Percentiles rank a stretch among this genome's conserved stretches.
These are phyloP conservation scores for Venturia canescens DNA, from an alignment of 1,140 invertebrate genomes.

Conservation along the genomic window DNA sequence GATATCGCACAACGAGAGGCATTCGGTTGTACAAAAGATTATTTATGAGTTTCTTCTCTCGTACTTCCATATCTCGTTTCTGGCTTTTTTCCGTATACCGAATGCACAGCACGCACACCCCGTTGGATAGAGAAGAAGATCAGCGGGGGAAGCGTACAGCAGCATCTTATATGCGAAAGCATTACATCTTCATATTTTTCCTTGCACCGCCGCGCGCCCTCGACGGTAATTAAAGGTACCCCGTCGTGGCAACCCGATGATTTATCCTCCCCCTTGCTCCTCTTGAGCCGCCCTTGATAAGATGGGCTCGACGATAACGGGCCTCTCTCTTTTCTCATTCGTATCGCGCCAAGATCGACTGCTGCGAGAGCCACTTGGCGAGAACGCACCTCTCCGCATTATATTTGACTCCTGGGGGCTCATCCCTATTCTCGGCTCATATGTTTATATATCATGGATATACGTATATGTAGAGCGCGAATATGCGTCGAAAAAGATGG, in stretches of 20 bases:
- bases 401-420: slow-evolving; percentile 38
- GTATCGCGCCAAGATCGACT: slow-evolving; percentile 42
- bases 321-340: slow-evolving; percentile 50
- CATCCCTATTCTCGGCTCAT: neutral
- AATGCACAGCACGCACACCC: slow-evolving; percentile 35
- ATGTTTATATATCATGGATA: neutral
- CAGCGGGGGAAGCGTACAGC: slow-evolving; percentile 20
- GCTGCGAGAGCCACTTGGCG: slow-evolving; percentile 28
- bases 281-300: slow-evolving; percentile 60
- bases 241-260: slow-evolving; percentile 63
- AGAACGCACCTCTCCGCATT: slow-evolving; percentile 24
- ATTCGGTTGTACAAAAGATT: slow-evolving; percentile 65
- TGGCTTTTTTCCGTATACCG: slow-evolving; percentile 15
- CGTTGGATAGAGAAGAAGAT: slow-evolving; percentile 19
- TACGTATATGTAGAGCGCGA: neutral
- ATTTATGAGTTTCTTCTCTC: slow-evolving; percentile 66
- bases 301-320: slow-evolving; percentile 65
- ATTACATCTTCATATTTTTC: slow-evolving; percentile 74
- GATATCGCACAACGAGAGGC: slow-evolving; percentile 49
- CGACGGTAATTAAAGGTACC: slow-evolving; percentile 71
- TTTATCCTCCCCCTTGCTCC: slow-evolving; percentile 59
- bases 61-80: slow-evolving; percentile 40
- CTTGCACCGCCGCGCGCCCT: slow-evolving; percentile 32
- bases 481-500: slow-evolving; percentile 24
- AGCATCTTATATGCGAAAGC: slow-evolving; percentile 48